A percentile compares a stretch with the other conserved stretches of the same genome.
phyloP scores from a whole-genome alignment of 2,797 vertebrate species.

The Amblyopsis hoosieri region DNA sequence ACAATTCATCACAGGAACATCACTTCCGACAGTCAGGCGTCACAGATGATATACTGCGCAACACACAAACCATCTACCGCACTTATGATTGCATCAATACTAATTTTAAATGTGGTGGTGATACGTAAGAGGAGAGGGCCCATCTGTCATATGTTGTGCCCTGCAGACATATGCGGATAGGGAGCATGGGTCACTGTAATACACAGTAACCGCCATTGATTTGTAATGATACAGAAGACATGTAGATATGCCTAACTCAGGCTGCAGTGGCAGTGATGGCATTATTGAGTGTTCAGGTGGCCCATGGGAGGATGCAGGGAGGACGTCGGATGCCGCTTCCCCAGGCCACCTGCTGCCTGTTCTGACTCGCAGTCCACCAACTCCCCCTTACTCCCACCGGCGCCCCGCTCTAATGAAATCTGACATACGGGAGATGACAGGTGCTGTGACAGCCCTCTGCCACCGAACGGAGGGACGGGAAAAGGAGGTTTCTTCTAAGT shows the following conservation, averaged over 20 bases:
- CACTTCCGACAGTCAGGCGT: background rate
- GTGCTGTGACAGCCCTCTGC: slow-evolving; percentile 66
- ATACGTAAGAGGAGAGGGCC: background rate
- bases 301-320: slow-evolving; percentile 39
- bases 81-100: background rate
- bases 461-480: slow-evolving; percentile 1
- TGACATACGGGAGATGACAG: slow-evolving; percentile 77
- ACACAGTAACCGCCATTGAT: slow-evolving; percentile 33
- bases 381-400: slow-evolving; percentile 29
- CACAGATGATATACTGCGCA: slow-evolving; percentile 2
- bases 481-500: slow-evolving; percentile 61
- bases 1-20: background rate
- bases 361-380: slow-evolving; percentile 41
- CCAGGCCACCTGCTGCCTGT: slow-evolving; percentile 72
- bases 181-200: slow-evolving; percentile 29
- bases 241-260: slow-evolving; percentile 43
- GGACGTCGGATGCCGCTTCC: slow-evolving; percentile 59
- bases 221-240: slow-evolving; percentile 35
- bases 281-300: slow-evolving; percentile 44
- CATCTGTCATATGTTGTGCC: background rate
- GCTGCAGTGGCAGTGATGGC: slow-evolving; percentile 36
- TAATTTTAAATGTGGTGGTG: background rate
- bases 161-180: slow-evolving; percentile 10
- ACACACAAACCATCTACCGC: background rate
- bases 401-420: slow-evolving; percentile 68